These are phyloP conservation scores for Pundamilia nyererei DNA, from an alignment of 2,113 vertebrate species.

Conservation along the genomic window DNA sequence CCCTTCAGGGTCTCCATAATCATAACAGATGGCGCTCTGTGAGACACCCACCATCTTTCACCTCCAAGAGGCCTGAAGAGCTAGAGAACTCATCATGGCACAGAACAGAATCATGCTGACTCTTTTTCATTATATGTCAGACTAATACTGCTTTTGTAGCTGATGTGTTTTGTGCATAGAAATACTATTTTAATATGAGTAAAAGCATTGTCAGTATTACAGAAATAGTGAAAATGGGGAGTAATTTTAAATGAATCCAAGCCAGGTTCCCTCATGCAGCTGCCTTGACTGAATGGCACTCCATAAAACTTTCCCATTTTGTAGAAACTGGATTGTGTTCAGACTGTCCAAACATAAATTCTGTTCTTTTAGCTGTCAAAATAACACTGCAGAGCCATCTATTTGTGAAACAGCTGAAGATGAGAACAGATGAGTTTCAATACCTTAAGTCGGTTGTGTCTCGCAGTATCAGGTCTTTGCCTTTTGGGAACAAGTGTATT, in stretches of 20 bases:
- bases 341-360: not conserved
- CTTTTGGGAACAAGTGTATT: not conserved
- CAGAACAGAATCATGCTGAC: not conserved
- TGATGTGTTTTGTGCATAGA: not conserved
- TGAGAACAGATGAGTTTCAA: not conserved
- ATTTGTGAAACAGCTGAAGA: not conserved
- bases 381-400: not conserved
- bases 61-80: constrained; percentile 31
- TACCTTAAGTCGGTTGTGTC: not conserved
- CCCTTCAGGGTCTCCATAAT: constrained; percentile 58
- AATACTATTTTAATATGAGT: not conserved
- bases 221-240: not conserved
- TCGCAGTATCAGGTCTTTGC: not conserved
- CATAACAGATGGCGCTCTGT: constrained; percentile 53
- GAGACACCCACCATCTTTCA: constrained; percentile 49
- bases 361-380: not conserved
- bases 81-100: constrained; percentile 2
- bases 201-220: not conserved
- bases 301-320: not conserved
- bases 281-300: not conserved
- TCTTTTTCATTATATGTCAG: not conserved
- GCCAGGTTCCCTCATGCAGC: not conserved
- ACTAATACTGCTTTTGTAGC: not conserved
- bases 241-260: not conserved
- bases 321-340: not conserved